Conservation (phyloP, 2,797 vertebrate genomes). For the Syngnathus rostellatus region DNA sequence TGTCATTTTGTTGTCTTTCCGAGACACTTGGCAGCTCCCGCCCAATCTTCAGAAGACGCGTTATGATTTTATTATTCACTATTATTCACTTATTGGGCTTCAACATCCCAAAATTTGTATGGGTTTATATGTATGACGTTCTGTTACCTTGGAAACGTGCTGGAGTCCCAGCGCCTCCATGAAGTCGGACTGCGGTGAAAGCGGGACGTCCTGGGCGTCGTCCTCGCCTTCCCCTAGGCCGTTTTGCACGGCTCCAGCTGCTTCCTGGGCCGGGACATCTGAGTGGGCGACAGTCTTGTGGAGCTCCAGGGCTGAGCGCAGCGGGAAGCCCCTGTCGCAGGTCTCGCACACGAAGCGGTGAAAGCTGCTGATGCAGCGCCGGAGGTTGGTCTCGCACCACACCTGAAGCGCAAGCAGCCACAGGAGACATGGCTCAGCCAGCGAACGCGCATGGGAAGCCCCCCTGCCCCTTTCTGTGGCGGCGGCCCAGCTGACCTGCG, state of each 20-base stretch:
- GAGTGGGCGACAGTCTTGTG: constrained; percentile 70
- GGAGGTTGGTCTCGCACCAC: constrained; percentile 94
- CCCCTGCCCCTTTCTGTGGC: neutral
- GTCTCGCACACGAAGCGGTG: constrained; percentile 86
- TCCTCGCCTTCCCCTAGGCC: neutral
- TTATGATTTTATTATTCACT: no score
- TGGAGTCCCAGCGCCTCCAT: constrained; percentile 82
- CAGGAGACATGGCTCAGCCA: neutral
- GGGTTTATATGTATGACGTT: no score
- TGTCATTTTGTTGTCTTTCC: no score
- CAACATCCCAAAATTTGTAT: no score
- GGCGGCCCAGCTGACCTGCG: constrained; percentile 74
- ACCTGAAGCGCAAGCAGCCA: constrained; percentile 60
- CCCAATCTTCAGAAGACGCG: no score
- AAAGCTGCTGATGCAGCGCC: constrained; percentile 88
- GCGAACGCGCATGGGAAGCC: neutral
- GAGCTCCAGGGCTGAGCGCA: constrained; percentile 79
- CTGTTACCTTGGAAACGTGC: constrained; percentile 67
- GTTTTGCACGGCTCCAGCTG: neutral
- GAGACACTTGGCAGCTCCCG: no score
- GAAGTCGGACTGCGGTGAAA: constrained; percentile 73
- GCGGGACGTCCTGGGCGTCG: constrained; percentile 20
- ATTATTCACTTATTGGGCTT: no score
- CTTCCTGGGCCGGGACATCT: rapidly evolving
- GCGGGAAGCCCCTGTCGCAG: constrained; percentile 94